These are phyloP conservation scores for Biston betularia DNA, from an alignment of 2,888 invertebrate genomes.

Conservation along the genomic window DNA sequence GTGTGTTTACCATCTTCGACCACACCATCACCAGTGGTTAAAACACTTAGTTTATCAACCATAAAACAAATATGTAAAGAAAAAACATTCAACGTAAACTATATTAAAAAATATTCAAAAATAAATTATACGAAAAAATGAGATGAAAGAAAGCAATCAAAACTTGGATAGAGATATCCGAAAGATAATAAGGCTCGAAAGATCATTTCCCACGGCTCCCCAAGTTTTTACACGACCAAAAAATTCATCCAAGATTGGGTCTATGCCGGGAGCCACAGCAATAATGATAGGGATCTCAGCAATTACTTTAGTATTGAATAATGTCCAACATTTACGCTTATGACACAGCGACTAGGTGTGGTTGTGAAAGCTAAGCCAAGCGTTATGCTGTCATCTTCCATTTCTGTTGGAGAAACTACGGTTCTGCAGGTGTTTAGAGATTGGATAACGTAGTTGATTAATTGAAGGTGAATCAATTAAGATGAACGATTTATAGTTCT, in stretches of 20 bases:
- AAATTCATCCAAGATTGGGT: constrained; percentile 59
- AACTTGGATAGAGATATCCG: constrained; percentile 65
- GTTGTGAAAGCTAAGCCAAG: constrained; percentile 63
- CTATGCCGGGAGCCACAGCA: constrained; percentile 70
- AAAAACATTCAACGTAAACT: neutral
- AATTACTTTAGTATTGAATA: constrained; percentile 74
- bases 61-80: neutral
- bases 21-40: too few relatives aligned
- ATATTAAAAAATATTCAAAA: neutral
- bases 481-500: constrained; percentile 14
- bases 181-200: constrained; percentile 61
- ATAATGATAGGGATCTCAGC: constrained; percentile 80
- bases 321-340: constrained; percentile 48
- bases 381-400: constrained; percentile 61
- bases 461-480: constrained; percentile 18
- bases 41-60: too few relatives aligned
- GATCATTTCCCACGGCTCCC: constrained; percentile 53
- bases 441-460: constrained; percentile 33
- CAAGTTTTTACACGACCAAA: constrained; percentile 60
- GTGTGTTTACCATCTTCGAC: too few relatives aligned
- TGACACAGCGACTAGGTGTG: constrained; percentile 49
- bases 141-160: constrained; percentile 43
- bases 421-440: constrained; percentile 30
- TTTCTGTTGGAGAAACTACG: constrained; percentile 34
- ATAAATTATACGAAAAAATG: constrained; percentile 15